phyloP scores from a whole-genome alignment of 2,888 invertebrate species.

The Tillus elongatus region DNA sequence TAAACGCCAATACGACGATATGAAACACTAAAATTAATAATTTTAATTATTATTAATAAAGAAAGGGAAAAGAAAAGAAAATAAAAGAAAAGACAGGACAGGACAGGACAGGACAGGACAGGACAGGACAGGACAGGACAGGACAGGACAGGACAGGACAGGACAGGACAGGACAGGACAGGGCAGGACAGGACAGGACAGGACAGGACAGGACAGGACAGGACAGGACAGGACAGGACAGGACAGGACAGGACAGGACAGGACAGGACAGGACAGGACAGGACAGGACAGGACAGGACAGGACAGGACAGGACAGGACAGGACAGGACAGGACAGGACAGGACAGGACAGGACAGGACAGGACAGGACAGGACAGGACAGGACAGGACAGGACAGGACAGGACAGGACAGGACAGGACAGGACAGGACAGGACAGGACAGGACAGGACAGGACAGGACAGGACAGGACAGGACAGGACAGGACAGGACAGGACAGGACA shows the following conservation, averaged over 20 bases:
- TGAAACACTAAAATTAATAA: too few species aligned
- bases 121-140: conserved; percentile 14
- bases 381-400: conserved; percentile 14
- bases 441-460: too few species aligned
- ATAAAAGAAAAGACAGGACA: conserved; percentile 9
- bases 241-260: conserved; percentile 13
- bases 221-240: conserved; percentile 9
- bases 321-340: conserved; percentile 9
- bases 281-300: conserved; percentile 9
- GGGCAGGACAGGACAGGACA: conserved; percentile 5
- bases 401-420: conserved; percentile 12
- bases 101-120: conserved; percentile 13
- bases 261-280: conserved; percentile 12
- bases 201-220: conserved; percentile 7
- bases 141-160: conserved; percentile 14
- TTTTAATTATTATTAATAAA: too few species aligned
- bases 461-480: too few species aligned
- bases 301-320: conserved; percentile 12
- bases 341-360: conserved; percentile 11
- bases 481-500: too few species aligned
- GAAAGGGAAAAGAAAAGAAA: too few species aligned
- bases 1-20: too few species aligned
- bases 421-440: too few species aligned
- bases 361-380: conserved; percentile 14
- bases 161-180: conserved; percentile 10